Evolutionary conservation across 1,140 invertebrate genomes (phyloP), one percentile per base, ranked within the genome.

Genomic region (Harlomillsia oculata): DNA sequence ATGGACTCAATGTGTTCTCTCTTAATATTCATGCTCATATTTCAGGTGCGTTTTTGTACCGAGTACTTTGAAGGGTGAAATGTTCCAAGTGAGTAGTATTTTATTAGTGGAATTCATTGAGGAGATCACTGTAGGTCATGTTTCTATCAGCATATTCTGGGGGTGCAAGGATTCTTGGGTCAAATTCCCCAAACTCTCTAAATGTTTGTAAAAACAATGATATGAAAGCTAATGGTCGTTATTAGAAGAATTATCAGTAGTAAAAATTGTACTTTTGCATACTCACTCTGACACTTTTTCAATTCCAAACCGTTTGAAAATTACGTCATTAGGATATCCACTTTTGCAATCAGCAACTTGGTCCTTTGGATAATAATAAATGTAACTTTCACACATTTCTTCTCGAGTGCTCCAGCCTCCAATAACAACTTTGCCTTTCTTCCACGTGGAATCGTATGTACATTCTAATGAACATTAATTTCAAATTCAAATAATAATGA

Each of bases 361-460:
- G 0, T 78, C 85, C 53, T 82, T 77, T 0, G 88, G 88, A 70
- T 90, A 91, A 69, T 91, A 87, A 1, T 87, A 72, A 0, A 90
- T 72, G 66, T 89, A 89, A 0, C 85, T 82, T 8, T 89, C 70
- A 59, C 88, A 91, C 84, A 89, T 89, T 72, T 91, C 88, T 69
- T 89, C 83, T 56, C 77, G 77, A 0, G 83, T 84, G 0, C 84
- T 83, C 70, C 88, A 86, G 2, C 88, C 87, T 18, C 85, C 87
- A 4, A 41, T 46, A 8, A 53, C 29, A 25, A 32, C 44, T 23
- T 46, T 13, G 18, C 30, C 13, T 18, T 51, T 41, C n/a, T n/a
- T n/a, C n/a, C n/a, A n/a, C 28, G 25, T 54, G 1, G 30, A 49
- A 16, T 53, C 25, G 20, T 48, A 59, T n/a, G 45, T 37, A 32